phyloP scores from a whole-genome alignment of 2,797 vertebrate species.

The Rousettus madagascariensis region DNA sequence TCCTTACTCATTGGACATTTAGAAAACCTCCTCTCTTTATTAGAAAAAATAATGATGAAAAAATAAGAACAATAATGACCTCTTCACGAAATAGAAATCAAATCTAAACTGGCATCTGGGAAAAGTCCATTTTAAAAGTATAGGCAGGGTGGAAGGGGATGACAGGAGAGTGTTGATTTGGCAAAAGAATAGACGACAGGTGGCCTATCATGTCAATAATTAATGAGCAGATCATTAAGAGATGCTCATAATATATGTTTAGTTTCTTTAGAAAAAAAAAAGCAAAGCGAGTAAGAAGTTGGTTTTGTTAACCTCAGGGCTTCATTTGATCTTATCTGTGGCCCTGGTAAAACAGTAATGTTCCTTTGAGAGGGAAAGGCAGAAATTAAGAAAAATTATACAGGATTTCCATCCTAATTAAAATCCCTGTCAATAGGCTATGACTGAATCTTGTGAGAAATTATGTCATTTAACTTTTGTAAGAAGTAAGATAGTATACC shows the following conservation, averaged over 20 bases:
- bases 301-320: constrained; percentile 27
- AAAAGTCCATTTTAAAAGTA: constrained; percentile 19
- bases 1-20: constrained; percentile 8
- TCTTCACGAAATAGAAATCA: background rate
- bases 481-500: background rate
- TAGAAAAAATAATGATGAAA: background rate
- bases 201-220: background rate
- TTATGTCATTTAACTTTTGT: constrained; percentile 51
- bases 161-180: background rate
- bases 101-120: background rate
- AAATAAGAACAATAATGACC: background rate
- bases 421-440: constrained; percentile 18
- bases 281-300: background rate
- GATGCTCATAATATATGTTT: background rate
- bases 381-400: constrained; percentile 34
- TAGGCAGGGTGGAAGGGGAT: background rate
- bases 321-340: constrained; percentile 27
- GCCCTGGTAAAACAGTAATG: background rate
- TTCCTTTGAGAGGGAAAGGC: constrained; percentile 41
- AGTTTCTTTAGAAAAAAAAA: background rate
- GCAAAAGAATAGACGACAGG: background rate
- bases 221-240: constrained; percentile 1
- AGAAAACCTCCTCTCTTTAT: background rate
- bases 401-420: constrained; percentile 53
- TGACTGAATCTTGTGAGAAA: constrained; percentile 4